Evolutionary conservation across 2,888 invertebrate genomes (phyloP).

Genomic region (Ellobium chinense): DNA sequence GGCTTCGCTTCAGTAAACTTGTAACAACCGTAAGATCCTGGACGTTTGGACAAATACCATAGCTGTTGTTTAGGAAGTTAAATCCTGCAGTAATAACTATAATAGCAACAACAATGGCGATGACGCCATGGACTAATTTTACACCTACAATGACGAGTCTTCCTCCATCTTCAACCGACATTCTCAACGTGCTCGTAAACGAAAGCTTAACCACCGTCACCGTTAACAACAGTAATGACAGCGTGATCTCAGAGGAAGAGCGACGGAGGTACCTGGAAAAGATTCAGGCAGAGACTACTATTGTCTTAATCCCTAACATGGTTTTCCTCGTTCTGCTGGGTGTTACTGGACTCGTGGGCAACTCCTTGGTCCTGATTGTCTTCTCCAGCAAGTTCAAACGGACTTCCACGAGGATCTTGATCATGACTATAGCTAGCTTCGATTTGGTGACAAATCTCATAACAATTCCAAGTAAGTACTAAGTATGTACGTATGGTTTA

Average conservation of each 20-base stretch:
- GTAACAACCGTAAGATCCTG: too few species aligned
- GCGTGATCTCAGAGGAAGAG: background rate
- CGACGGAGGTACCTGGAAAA: background rate
- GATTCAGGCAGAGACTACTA: constrained; percentile 10
- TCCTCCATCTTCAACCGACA: too few species aligned
- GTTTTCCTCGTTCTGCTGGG: background rate
- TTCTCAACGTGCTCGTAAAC: too few species aligned
- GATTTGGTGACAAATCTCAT: constrained; percentile 19
- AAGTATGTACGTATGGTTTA: too few species aligned
- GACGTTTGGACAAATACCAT: too few species aligned
- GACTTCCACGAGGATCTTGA: background rate
- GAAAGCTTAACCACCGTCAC: background rate
- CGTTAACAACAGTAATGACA: background rate
- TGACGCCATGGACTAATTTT: too few species aligned
- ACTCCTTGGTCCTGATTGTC: background rate
- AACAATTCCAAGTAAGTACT: constrained; percentile 34
- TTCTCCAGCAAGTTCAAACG: background rate
- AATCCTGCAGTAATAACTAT: too few species aligned
- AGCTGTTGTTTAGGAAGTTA: too few species aligned
- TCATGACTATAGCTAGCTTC: constrained; percentile 13
- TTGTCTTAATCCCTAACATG: constrained; percentile 15
- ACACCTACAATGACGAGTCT: too few species aligned
- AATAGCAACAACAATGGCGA: too few species aligned
- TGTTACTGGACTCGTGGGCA: constrained; percentile 6
- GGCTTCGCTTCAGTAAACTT: too few species aligned